Conservation (phyloP, 1,140 invertebrate species). For the Xylocopa sonorina region DNA sequence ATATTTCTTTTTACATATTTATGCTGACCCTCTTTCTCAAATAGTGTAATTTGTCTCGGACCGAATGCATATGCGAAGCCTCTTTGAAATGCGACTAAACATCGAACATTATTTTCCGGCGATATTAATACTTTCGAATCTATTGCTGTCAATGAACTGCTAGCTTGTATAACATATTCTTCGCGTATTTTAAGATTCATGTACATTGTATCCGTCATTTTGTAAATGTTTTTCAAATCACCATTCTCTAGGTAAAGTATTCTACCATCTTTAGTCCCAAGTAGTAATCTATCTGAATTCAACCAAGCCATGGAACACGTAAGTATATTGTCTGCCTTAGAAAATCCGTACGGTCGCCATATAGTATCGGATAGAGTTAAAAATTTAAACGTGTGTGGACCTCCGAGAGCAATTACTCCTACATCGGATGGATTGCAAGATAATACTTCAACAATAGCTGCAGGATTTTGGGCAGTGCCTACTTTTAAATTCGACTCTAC, state of each 20-base stretch:
- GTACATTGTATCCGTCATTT: constrained; percentile 81
- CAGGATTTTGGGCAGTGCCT: constrained; percentile 84
- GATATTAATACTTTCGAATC: constrained; percentile 58
- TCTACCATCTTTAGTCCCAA: constrained; percentile 88
- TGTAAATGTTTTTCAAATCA: constrained; percentile 87
- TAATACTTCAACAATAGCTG: constrained; percentile 81
- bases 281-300: constrained; percentile 88
- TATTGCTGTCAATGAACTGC: constrained; percentile 63
- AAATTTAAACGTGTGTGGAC: constrained; percentile 88
- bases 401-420: constrained; percentile 88
- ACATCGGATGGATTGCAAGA: constrained; percentile 90
- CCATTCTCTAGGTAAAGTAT: constrained; percentile 91
- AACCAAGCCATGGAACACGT: constrained; percentile 88
- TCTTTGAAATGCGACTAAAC: constrained; percentile 82
- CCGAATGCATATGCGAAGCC: constrained; percentile 85
- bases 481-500: constrained; percentile 89
- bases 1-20: constrained; percentile 85
- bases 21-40: constrained; percentile 85
- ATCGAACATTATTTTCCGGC: constrained; percentile 77
- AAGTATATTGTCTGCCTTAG: constrained; percentile 89
- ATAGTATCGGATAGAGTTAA: constrained; percentile 90
- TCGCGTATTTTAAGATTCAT: constrained; percentile 83
- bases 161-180: constrained; percentile 67
- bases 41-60: constrained; percentile 84
- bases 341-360: constrained; percentile 91